Base-by-base conservation (phyloP, 2,797 vertebrate species). In the Anomalospiza imberbis region DNA sequence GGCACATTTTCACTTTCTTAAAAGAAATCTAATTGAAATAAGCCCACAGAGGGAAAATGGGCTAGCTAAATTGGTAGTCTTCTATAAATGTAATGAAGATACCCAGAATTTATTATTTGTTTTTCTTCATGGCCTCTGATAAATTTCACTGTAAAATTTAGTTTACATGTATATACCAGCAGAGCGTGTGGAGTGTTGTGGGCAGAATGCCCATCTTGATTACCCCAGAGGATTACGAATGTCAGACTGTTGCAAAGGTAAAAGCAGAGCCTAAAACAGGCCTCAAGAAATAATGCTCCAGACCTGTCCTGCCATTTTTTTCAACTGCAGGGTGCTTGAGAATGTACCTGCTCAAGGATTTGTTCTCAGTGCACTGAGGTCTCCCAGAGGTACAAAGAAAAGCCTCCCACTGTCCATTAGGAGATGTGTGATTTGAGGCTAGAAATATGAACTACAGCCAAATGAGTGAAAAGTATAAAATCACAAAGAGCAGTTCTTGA, bases 401-500 rank as follows among this genome's bases (percentile, higher is more conserved):
- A 84, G 6, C 32, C 40, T 47, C 4, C 3, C 19, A 57, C 48
- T 38, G 25, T 67, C 71, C 10, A 1, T 28, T 8, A 71, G n/a
- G 38, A 93, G 48, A 44, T 61, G 20, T 8, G 9, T 32, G 20
- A 29, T 67, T 48, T 71, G 42, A 71, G 31, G 15, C 45, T 91
- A 70, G 55, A 80, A 89, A 75, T 19, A 24, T 15, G 53, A 78
- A 67, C 26, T 71, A 70, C 2, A 79, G 89, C 71, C 88, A 93
- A 94, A 93, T 55, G 48, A 86, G 38, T 14, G 18, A 57, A 62
- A 94, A 91, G 77, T 54, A 89, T 77, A 87, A 77, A 87, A 93
- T 72, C 0, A 0, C 47, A 44, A 82, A 86, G 88, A 79, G 63
- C 48, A 12, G 25, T 65, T 81, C 68, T 26, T 85, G 85, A 61